Base-by-base conservation (phyloP, 2,888 invertebrate genomes). In the Stegophylla sp. region DNA sequence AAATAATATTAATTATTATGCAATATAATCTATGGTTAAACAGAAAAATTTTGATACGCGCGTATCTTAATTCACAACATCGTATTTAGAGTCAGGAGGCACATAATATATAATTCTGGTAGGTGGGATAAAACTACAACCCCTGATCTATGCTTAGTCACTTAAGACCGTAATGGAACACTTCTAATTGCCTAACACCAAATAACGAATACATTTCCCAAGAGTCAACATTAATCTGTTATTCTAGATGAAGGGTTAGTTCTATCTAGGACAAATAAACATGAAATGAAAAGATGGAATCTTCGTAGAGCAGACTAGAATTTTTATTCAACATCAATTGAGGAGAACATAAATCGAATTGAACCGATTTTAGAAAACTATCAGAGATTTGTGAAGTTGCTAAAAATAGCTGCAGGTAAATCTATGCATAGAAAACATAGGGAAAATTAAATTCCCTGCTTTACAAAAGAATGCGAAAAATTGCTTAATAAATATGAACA, bases 391-490 rank as follows among this genome's bases (percentile, higher is more conserved):
- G 53, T 71, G 71, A 71, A 53, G 48, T 28, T 45, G 51, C 53
- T 71, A 53, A 71, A 71, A 71, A 28, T 28, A 20, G 59, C 61
- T 43, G 64, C 69, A 28, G 56, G 59, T 69, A 74, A 74, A 63
- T 74, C 67, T 56, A 77, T 67, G 53, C 77, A 5, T 53, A 41
- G 67, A 56, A 67, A 2, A 23, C 56, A 56, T 56, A 56, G 56
- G 12, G n/a, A 63, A 63, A 28, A 63, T 34, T 34, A 63, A 17
- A 63, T 63, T 63, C 34, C 34, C 34, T 63, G 17, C 56, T 56
- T 56, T 12, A 56, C 56, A 23, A 56, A 56, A 56, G 23, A 56
- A 56, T 56, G 17, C 56, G 34, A 63, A 34, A 63, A 63, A 63
- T 15, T 63, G 7, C 63, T 34, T 63, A 63, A 17, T 34, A 34